Base-by-base conservation (phyloP, 1,140 invertebrate genomes). In the Drosophila jambulina region DNA sequence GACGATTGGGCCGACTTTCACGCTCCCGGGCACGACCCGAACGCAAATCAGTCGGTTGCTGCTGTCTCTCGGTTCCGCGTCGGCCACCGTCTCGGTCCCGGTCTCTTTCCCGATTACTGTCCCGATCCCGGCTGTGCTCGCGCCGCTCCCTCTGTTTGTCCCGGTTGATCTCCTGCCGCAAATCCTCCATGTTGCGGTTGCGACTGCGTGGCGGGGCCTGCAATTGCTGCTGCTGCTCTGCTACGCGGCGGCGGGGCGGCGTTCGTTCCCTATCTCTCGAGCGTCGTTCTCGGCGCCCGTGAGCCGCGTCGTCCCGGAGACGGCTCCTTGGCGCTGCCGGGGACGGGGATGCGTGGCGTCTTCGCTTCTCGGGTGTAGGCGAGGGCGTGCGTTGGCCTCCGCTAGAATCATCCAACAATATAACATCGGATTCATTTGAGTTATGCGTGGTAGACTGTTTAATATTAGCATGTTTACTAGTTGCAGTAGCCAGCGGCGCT, bases 381-480 rank as follows among this genome's bases (percentile, higher is more conserved):
- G 83, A 88, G 25, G 91, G 91, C 40, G 91, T 90, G 27, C 80
- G 80, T 32, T 91, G 84, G 53, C 85, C 91, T 84, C 91, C 92
- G 70, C 92, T 93, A 91, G 92, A 93, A 92, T 93, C 92, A 91
- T 93, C 93, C 80, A 93, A 93, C 83, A 93, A 91, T 82, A 93
- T 93, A 79, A 93, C 82, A 84, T 93, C 92, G 69, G 90, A 69
- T 82, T 92, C 84, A 83, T 92, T 87, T 85, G 80, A 92, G 92
- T 93, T 78, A 81, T 82, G 78, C 70, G 78, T 90, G 81, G 62
- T 91, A 90, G 76, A 91, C 87, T 80, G 70, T 83, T 92, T 91
- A 90, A 81, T 90, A 88, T 80, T 82, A 91, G 71, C 85, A 84
- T 92, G 83, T 92, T 92, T 92, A 92, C 91, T 92, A 69, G 82